Base-by-base conservation (phyloP, 37 sponge, comb jelly and placozoan species). In the Tethya wilhelma region DNA sequence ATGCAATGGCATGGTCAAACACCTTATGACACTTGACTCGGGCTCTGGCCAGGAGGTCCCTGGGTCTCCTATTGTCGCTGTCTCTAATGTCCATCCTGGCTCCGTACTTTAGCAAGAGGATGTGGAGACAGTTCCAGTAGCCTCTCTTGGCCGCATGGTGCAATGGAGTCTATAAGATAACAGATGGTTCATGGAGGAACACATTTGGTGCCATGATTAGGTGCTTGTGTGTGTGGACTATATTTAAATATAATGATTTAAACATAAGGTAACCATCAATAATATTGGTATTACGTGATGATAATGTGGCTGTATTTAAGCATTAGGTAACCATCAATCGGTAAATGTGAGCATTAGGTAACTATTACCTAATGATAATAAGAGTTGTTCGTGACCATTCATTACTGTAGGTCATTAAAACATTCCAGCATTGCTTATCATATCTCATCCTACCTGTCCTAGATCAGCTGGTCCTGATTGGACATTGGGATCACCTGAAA, bases 401-500 rank as follows among this genome's bases (percentile, higher is more conserved):
- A n/a, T n/a, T n/a, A 25, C 42, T 1, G n/a, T n/a, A n/a, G n/a
- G n/a, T n/a, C n/a, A n/a, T n/a, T n/a, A n/a, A n/a, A n/a, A n/a
- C n/a, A n/a, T n/a, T n/a, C n/a, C n/a, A n/a, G n/a, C n/a, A n/a
- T n/a, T n/a, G n/a, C n/a, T n/a, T n/a, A n/a, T n/a, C n/a, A n/a
- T n/a, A n/a, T n/a, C n/a, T n/a, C n/a, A n/a, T 9, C 42, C 0
- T 81, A 88, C 88, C 72, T 88, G 88, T 5, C 60, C 31, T 14
- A 81, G 79, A 38, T 90, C 91, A 14, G 86, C 36, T 9, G 73
- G 69, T 33, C 83, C 69, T 1, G 86, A 90, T 12, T 43, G 37
- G 38, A 37, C 62, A 59, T 90, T 90, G 22, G 91, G 91, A 58
- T 88, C 78, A 26, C 88, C 87, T 86, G 71, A 22, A 82, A 42